Base-by-base conservation (phyloP, 2,888 invertebrate genomes). In the Limnephilus lunatus region DNA sequence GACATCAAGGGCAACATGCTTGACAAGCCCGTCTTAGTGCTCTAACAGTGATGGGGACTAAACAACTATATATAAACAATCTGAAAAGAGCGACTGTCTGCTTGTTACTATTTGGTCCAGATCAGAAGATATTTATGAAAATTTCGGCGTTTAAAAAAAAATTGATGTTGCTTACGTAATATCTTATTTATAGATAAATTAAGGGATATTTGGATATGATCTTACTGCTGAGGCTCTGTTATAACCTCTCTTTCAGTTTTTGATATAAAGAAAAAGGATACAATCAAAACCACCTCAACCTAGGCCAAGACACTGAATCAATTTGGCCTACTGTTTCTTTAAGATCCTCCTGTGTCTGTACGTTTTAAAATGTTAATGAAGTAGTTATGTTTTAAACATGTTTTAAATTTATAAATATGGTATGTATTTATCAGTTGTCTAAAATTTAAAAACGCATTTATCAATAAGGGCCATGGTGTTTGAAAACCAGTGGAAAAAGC, bases 1-100 rank as follows among this genome's bases (percentile, higher is more conserved):
- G 93, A 97, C 92, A 97, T 96, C 91, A 95, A 95, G 94, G 96
- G 95, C 88, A 90, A 95, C 95, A 96, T 96, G 94, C 96, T 96
- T 1, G 96, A 96, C 94, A 96, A 96, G 12, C 96, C 96, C 87
- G 96, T 96, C 93, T 96, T 96, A 95, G 81, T 86, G 86, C 25
- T 82, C 25, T 35, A 85, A 68, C 68, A 68, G 68, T 68, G 25
- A 68, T 44, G 86, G 68, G 68, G 68, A 68, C 25, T 25, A 25
- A 68, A 68, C 68, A n/a, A 68, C 68, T 25, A 68, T 7, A 25
- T 25, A 68, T 25, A 48, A 48, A 48, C 14, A 48, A 48, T 48
- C 48, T 68, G 25, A n/a, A 25, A 25, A 7, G 68, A 68, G 25
- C 68, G 68, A 25, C 25, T 68, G 68, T 68, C 68, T 68, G 68